These are phyloP conservation scores for Lytechinus pictus DNA, from an alignment of 35 echinoderm and acorn worm species.

Conservation along the genomic window DNA sequence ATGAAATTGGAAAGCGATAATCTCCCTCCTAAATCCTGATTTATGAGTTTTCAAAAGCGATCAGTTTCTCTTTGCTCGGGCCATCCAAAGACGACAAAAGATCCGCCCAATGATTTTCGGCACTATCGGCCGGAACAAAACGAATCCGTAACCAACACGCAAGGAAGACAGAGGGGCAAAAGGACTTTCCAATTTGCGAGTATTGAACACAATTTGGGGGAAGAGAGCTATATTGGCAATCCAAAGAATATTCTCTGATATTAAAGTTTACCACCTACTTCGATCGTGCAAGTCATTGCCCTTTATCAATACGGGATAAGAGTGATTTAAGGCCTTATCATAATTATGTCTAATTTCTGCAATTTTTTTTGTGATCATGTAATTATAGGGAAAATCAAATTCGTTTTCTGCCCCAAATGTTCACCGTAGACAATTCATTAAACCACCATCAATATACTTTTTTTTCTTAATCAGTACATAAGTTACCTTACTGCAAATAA, in stretches of 20 bases:
- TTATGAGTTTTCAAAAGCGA: neutral
- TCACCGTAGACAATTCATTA: no score
- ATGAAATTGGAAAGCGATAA: conserved; percentile 19
- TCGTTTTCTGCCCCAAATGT: no score
- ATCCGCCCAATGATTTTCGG: neutral
- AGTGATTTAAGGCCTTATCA: neutral
- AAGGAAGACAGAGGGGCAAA: neutral
- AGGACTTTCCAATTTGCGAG: neutral
- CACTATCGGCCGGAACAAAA: neutral
- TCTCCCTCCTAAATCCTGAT: neutral
- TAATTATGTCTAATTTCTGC: neutral
- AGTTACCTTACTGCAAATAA: no score
- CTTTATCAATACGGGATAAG: neutral
- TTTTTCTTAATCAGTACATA: no score
- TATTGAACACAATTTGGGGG: neutral
- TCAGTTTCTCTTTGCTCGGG: neutral
- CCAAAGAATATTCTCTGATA: neutral
- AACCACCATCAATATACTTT: no score
- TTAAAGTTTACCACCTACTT: neutral
- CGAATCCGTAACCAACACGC: neutral
- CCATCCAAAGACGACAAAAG: neutral
- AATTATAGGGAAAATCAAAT: no score
- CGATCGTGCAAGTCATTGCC: neutral
- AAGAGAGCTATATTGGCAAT: neutral
- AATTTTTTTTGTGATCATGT: neutral